A percentile compares a stretch with the other conserved stretches of the same genome.
Evolutionary conservation across 2,113 vertebrate genomes (phyloP).

Genomic region (Calypte anna): DNA sequence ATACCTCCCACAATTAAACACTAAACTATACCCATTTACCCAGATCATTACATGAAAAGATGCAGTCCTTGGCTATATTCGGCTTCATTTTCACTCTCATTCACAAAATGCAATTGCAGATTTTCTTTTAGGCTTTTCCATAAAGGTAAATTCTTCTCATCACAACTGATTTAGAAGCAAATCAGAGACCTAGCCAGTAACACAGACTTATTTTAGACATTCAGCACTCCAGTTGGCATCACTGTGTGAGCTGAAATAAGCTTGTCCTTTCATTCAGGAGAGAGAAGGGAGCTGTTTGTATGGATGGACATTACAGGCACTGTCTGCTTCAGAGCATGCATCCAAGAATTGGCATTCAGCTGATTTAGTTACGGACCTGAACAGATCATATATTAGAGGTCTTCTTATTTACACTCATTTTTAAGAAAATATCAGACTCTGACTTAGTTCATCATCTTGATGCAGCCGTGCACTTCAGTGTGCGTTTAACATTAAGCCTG

Average conservation of each 20-base stretch:
- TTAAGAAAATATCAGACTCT: not conserved
- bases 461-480: not conserved
- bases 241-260: constrained; percentile 26
- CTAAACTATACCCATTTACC: not conserved
- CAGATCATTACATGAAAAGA: not conserved
- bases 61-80: not conserved
- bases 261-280: constrained; percentile 36
- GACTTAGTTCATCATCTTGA: constrained; percentile 4
- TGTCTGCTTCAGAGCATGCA: not conserved
- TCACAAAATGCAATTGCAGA: not conserved
- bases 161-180: constrained; percentile 18
- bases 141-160: constrained; percentile 24
- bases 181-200: not conserved
- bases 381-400: not conserved
- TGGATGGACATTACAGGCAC: constrained; percentile 10
- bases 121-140: constrained; percentile 17
- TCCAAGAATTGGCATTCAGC: not conserved
- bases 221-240: constrained; percentile 24
- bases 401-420: not conserved
- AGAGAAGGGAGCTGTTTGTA: constrained; percentile 37
- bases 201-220: not conserved
- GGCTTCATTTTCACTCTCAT: not conserved
- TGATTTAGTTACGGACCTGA: not conserved
- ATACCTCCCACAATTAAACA: not conserved
- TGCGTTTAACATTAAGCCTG: not conserved